Conservation (phyloP, 2,797 vertebrate species). For the Rhodeus uyekii region DNA sequence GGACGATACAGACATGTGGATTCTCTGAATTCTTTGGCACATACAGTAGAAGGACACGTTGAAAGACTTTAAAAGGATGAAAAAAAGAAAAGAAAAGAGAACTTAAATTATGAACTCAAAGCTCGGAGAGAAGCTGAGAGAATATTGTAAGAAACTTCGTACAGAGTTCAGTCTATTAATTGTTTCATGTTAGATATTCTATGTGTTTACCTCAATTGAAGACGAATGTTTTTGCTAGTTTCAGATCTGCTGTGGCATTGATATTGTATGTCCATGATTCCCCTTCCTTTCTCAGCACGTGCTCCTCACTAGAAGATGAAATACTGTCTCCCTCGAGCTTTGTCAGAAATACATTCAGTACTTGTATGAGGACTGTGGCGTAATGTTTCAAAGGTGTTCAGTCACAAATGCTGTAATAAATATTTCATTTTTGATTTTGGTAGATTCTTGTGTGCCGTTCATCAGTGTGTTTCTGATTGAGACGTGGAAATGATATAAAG, state of each 20-base stretch:
- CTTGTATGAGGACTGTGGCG: constrained; percentile 99
- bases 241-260: constrained; percentile 99
- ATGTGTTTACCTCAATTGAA: constrained; percentile 99
- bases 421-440: constrained; percentile 99
- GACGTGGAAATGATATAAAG: too few relatives aligned
- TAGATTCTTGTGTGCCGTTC: constrained; percentile 91
- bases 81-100: constrained; percentile 76
- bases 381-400: constrained; percentile 99
- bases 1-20: constrained; percentile 85
- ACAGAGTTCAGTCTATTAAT: constrained; percentile 99
- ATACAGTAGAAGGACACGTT: constrained; percentile 71
- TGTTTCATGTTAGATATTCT: constrained; percentile 99
- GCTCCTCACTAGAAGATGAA: constrained; percentile 99
- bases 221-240: constrained; percentile 99
- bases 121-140: constrained; percentile 90
- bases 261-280: constrained; percentile 99
- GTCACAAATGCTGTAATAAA: constrained; percentile 99
- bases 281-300: constrained; percentile 99
- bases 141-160: constrained; percentile 99
- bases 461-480: constrained; percentile 56
- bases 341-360: constrained; percentile 99
- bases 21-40: constrained; percentile 80
- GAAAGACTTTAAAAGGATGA: constrained; percentile 74
- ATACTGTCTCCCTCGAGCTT: constrained; percentile 99
- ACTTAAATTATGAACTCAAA: constrained; percentile 98